phyloP scores from a whole-genome alignment of 2,797 vertebrate genomes.

The Betta splendens region DNA sequence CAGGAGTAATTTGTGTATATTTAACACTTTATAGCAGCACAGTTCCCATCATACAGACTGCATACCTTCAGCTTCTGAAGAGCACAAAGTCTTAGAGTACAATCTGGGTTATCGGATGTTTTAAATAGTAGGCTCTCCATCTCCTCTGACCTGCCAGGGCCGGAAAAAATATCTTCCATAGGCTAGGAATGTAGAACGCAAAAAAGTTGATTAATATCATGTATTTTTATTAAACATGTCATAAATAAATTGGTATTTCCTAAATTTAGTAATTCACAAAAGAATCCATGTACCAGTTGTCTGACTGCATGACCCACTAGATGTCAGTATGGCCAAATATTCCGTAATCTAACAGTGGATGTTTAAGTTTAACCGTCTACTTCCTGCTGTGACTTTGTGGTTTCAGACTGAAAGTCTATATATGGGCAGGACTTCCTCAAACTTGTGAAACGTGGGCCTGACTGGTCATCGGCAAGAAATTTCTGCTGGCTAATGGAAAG shows the following conservation, averaged over 20 bases:
- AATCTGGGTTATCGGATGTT: conserved; percentile 72
- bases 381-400: conserved; percentile 50
- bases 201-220: conserved; percentile 21
- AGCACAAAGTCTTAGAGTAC: conserved; percentile 79
- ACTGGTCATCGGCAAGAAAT: conserved; percentile 46
- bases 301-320: conserved; percentile 50
- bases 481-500: conserved; percentile 56
- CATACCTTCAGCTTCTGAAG: conserved; percentile 87
- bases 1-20: neutral
- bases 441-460: conserved; percentile 37
- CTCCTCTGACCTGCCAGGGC: conserved; percentile 68
- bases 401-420: conserved; percentile 58
- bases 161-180: conserved; percentile 68
- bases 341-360: neutral
- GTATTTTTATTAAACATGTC: neutral
- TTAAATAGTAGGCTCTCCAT: conserved; percentile 80
- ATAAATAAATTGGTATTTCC: neutral
- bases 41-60: neutral
- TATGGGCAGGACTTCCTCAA: conserved; percentile 66
- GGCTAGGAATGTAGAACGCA: conserved; percentile 63
- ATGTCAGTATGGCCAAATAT: conserved; percentile 43
- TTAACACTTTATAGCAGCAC: neutral
- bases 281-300: neutral
- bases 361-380: neutral
- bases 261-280: neutral